Base-by-base conservation (phyloP, 2,113 vertebrate genomes). In the Seriola dumerili region DNA sequence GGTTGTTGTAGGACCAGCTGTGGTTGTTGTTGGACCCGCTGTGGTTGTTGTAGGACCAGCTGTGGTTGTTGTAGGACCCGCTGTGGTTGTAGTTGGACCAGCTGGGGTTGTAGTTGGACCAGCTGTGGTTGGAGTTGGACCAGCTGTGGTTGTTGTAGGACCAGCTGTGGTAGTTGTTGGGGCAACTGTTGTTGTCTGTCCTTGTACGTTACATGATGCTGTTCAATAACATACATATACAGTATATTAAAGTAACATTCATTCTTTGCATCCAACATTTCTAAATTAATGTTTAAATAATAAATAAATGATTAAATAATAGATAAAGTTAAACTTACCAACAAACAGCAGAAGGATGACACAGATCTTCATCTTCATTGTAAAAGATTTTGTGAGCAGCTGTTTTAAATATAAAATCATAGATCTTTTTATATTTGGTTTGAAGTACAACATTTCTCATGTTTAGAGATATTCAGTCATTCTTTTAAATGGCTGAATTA, bases 311-410 rank as follows among this genome's bases (percentile, higher is more conserved):
- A 3, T 23, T 13, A 8, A 14, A 23, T 23, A 3, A 1, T n/a
- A 42, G 9, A 42, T 2, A 29, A 1, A 36, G 34, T 69, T 21
- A n/a, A n/a, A 19, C 52, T 58, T 13, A 72, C 70, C 70, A 59
- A 59, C 54, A 72, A 17, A 29, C 36, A 72, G 55, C 11, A 72
- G 54, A 19, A 72, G 38, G 5, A 72, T 9, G n/a, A 58, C 7
- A 58, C 54, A 58, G 54, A 58, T 58, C 38, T 44, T 72, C 36
- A 72, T 72, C 50, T 17, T 55, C 68, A 57, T 50, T 5, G 44
- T 46, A 3, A 13, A 46, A 16, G 4, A 46, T 46, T 13, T 58
- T 23, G 1, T 70, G 17, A 23, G 14, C 29, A 17, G 2, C 12
- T 25, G 17, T n/a, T 57, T 58, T 72, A 4, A 12, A 46, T 14